phyloP scores from a whole-genome alignment of 1,140 invertebrate genomes.

The Thereuonema tuberculata region DNA sequence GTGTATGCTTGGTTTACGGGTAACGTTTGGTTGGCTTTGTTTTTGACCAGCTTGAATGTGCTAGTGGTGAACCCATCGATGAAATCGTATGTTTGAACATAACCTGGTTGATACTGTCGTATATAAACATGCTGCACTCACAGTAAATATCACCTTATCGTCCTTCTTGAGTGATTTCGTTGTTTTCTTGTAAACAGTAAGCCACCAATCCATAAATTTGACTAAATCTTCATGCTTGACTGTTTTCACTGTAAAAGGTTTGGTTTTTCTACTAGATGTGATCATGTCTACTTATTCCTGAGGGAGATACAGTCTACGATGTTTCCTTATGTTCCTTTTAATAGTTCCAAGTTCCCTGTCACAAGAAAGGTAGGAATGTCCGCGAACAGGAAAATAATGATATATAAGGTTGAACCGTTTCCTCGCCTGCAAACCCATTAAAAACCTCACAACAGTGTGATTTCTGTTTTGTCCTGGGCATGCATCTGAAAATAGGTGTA shows the following conservation, averaged over 20 bases:
- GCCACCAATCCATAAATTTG: background rate
- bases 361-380: background rate
- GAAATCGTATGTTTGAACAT: no score
- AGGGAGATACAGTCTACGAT: background rate
- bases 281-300: background rate
- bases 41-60: no score
- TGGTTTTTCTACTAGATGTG: background rate
- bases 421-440: background rate
- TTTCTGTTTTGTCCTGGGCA: background rate
- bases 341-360: background rate
- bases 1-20: no score
- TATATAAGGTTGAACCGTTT: background rate
- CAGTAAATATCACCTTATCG: no score
- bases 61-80: no score
- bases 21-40: no score
- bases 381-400: background rate
- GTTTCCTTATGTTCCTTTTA: background rate
- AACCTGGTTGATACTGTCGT: no score
- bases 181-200: background rate
- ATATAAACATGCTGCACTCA: no score
- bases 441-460: background rate
- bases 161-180: background rate
- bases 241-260: background rate
- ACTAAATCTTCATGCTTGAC: background rate
- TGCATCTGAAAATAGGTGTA: background rate